Conservation (phyloP, 2,113 vertebrate genomes). For the Hylia prasina region DNA sequence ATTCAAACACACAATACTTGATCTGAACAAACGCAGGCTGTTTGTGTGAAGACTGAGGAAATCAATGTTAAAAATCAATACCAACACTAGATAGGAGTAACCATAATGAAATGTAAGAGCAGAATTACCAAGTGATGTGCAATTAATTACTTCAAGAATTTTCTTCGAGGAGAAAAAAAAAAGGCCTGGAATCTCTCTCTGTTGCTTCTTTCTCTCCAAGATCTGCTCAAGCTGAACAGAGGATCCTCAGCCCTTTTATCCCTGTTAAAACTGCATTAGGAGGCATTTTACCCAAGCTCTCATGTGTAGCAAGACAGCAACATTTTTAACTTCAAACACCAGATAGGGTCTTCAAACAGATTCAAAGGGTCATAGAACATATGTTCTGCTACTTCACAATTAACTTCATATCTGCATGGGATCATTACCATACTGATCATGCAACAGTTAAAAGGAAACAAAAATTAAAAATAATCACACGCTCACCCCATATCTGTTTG, state of each 20-base stretch:
- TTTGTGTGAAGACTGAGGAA: neutral
- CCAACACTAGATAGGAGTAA: neutral
- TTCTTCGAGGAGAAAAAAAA: neutral
- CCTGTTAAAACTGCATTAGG: neutral
- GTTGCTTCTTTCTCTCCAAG: neutral
- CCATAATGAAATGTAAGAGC: neutral
- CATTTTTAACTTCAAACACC: neutral
- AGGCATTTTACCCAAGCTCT: neutral
- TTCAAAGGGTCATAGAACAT: neutral
- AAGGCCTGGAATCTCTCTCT: neutral
- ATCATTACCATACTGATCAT: neutral
- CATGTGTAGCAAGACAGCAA: accelerated
- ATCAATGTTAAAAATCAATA: conserved; percentile 21
- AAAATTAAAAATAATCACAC: neutral
- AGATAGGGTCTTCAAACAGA: neutral
- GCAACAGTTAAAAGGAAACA: neutral
- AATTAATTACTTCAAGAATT: conserved; percentile 21
- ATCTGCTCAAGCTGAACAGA: neutral
- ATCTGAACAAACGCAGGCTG: conserved; percentile 30
- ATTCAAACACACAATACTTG: conserved; percentile 20
- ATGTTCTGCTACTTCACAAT: neutral
- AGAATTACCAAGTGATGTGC: neutral
- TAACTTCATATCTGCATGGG: neutral
- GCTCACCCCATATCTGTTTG: neutral
- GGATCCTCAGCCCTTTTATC: neutral